A percentile compares a stretch with the other conserved stretches of the same genome.
phyloP scores from a whole-genome alignment of 2,797 vertebrate species.

The Schizothorax lantsangensis region DNA sequence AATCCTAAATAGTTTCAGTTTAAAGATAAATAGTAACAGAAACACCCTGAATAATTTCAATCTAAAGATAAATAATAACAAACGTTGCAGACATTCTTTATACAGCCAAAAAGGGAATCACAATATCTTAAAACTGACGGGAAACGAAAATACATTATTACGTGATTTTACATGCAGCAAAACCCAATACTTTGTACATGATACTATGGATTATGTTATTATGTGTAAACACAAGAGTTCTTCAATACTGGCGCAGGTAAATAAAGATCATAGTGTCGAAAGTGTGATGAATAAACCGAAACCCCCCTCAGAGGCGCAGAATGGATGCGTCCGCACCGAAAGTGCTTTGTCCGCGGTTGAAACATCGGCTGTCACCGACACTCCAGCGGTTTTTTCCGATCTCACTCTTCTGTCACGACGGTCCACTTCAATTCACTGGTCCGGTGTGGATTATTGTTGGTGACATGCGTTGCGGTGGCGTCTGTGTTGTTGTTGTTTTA shows the following conservation, averaged over 20 bases:
- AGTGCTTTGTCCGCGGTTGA: neutral
- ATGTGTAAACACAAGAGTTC: neutral
- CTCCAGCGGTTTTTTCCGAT: neutral
- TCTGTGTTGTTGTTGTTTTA: constrained; percentile 3
- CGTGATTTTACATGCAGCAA: neutral
- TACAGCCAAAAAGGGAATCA: neutral
- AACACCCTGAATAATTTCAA: neutral
- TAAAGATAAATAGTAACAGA: neutral
- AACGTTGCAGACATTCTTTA: neutral
- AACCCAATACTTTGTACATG: neutral
- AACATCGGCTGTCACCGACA: constrained; percentile 1
- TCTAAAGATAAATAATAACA: neutral
- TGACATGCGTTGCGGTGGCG: constrained; percentile 1
- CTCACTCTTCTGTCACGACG: neutral
- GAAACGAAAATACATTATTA: neutral
- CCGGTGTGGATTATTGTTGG: neutral
- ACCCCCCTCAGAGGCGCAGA: constrained; percentile 3
- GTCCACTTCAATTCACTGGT: neutral
- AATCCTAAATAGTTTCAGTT: neutral
- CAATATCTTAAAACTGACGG: neutral
- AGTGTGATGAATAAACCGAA: neutral
- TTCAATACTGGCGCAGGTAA: neutral
- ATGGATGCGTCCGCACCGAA: constrained; percentile 24
- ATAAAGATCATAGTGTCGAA: neutral
- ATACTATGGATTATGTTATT: neutral